A percentile compares a stretch with the other conserved stretches of the same genome.
Conservation (phyloP, 2,113 vertebrate genomes). For the Myotis lucifugus region DNA sequence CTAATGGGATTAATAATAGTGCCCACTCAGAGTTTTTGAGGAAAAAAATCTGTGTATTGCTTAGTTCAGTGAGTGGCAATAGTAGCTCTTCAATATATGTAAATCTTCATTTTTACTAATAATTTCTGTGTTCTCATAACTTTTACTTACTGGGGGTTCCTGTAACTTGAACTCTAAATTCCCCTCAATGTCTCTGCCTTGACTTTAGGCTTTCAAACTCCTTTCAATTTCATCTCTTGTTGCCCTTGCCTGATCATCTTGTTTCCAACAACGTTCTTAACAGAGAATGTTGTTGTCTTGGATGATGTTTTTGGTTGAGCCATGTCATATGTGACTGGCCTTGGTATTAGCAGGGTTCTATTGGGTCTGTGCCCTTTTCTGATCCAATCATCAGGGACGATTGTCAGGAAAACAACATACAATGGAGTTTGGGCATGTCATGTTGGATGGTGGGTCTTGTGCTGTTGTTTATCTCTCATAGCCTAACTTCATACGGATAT, state of each 20-base stretch:
- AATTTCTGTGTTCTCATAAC: neutral
- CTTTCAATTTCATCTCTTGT: neutral
- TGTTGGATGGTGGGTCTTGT: neutral
- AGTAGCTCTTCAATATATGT: neutral
- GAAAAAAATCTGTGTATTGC: neutral
- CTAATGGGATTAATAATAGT: neutral
- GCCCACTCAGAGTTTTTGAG: neutral
- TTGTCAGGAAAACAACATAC: neutral
- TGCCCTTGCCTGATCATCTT: neutral
- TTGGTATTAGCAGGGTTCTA: neutral
- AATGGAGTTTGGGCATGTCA: neutral
- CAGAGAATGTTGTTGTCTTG: neutral
- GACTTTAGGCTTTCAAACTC: neutral
- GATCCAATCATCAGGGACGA: neutral
- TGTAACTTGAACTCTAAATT: neutral
- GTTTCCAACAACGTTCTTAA: neutral
- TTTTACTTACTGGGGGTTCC: too few species aligned
- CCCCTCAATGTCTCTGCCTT: neutral
- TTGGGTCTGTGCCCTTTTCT: neutral
- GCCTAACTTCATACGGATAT: neutral
- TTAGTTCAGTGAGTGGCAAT: neutral
- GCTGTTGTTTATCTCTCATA: neutral
- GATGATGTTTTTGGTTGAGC: neutral
- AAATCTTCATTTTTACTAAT: neutral
- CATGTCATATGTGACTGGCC: neutral